A percentile compares a stretch with the other conserved stretches of the same genome.
Evolutionary conservation across 2,113 vertebrate species (phyloP).

Genomic region (Gopherus evgoodei): DNA sequence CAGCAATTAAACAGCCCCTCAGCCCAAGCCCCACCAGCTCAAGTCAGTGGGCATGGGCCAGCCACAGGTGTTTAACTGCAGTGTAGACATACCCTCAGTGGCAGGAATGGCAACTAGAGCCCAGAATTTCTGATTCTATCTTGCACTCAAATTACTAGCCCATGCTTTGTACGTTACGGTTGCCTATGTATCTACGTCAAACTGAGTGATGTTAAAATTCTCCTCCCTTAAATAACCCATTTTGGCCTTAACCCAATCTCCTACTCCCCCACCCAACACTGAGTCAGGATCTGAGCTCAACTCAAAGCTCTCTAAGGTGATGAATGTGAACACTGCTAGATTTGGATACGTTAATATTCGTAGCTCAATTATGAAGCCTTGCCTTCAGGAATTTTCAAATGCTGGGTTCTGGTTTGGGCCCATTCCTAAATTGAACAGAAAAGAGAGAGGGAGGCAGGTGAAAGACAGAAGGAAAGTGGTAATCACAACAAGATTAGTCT

Average conservation of each 20-base stretch:
- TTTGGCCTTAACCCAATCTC: neutral
- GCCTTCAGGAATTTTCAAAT: neutral
- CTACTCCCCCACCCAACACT: neutral
- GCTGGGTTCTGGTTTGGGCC: neutral
- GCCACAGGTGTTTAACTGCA: neutral
- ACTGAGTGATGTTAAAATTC: neutral
- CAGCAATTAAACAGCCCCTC: neutral
- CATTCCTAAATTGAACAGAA: neutral
- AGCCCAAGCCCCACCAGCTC: neutral
- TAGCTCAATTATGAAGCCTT: neutral
- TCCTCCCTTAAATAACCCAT: neutral
- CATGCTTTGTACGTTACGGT: neutral
- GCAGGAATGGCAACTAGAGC: neutral
- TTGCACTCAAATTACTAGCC: neutral
- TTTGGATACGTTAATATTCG: neutral
- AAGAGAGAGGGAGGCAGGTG: neutral
- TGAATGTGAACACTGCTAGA: rapidly evolving
- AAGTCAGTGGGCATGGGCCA: neutral
- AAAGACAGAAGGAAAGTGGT: neutral
- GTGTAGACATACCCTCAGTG: neutral
- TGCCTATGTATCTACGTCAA: neutral
- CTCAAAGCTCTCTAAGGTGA: neutral
- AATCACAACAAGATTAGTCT: neutral
- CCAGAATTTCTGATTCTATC: neutral
- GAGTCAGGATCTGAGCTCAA: neutral